Evolutionary conservation across 2,797 vertebrate species (phyloP).

Genomic region (Argyrosomus regius): DNA sequence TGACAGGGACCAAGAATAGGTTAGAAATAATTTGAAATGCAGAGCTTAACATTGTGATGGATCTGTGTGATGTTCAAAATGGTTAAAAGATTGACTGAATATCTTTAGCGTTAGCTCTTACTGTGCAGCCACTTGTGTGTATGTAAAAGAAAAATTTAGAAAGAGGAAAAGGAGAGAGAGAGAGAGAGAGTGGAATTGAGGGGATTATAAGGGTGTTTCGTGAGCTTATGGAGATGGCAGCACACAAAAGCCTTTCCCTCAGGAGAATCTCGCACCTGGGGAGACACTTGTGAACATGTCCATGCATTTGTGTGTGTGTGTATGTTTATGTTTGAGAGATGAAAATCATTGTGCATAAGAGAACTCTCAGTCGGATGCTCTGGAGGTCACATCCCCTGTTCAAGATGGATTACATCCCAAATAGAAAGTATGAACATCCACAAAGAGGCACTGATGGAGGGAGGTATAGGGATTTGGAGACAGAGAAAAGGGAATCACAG

Average conservation of each 20-base stretch:
- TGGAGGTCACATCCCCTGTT: slow-evolving; percentile 66
- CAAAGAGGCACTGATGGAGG: slow-evolving; percentile 70
- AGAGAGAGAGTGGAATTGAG: slow-evolving; percentile 55
- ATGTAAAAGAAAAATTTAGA: slow-evolving; percentile 45
- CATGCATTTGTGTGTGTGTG: slow-evolving; percentile 35
- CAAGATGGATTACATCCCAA: slow-evolving; percentile 73
- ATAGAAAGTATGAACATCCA: slow-evolving; percentile 74
- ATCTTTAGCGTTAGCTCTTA: slow-evolving; percentile 9
- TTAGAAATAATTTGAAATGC: slow-evolving; percentile 27
- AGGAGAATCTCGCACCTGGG: slow-evolving; percentile 81
- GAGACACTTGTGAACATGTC: slow-evolving; percentile 53
- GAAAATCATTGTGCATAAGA: slow-evolving; percentile 48
- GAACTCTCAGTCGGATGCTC: slow-evolving; percentile 57
- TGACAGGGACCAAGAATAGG: slow-evolving; percentile 4
- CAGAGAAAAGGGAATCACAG: slow-evolving; percentile 69
- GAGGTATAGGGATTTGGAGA: slow-evolving; percentile 69
- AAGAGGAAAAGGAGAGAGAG: slow-evolving; percentile 10
- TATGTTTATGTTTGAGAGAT: slow-evolving; percentile 33
- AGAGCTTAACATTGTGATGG: slow-evolving; percentile 18
- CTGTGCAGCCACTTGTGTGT: slow-evolving; percentile 15
- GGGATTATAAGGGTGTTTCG: slow-evolving; percentile 81
- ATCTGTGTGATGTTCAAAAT: slow-evolving; percentile 4
- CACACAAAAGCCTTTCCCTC: slow-evolving; percentile 79
- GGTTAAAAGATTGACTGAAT: slow-evolving; percentile 8
- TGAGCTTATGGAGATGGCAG: slow-evolving; percentile 75